These are phyloP conservation scores for Trissolcus basalis DNA, from an alignment of 1,140 invertebrate genomes.

Conservation along the genomic window DNA sequence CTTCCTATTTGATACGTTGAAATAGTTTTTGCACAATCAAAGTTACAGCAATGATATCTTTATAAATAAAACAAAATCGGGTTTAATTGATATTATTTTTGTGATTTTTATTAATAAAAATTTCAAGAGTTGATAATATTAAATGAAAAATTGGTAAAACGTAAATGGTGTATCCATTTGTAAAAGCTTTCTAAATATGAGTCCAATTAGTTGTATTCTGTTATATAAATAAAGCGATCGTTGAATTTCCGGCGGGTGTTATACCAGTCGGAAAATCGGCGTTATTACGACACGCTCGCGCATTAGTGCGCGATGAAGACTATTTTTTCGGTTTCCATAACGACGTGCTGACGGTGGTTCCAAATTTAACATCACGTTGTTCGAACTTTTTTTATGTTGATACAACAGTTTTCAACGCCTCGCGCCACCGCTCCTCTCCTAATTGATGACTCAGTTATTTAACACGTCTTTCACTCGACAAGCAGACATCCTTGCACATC, in stretches of 20 bases:
- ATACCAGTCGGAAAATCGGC: slow-evolving; percentile 16
- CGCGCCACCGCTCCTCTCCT: slow-evolving; percentile 14
- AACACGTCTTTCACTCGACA: slow-evolving; percentile 22
- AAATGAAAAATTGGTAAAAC: no score
- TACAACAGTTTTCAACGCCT: slow-evolving; percentile 50
- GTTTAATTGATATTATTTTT: neutral
- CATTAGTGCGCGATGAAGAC: neutral
- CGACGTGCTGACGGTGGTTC: slow-evolving; percentile 42
- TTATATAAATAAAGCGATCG: neutral
- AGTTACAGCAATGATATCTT: neutral
- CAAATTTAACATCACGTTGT: slow-evolving; percentile 52
- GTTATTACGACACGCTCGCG: slow-evolving; percentile 16
- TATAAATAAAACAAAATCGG: no score
- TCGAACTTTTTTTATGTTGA: slow-evolving; percentile 53
- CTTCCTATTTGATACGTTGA: neutral
- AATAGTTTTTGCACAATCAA: neutral
- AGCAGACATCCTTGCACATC: slow-evolving; percentile 15
- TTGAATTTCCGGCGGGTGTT: neutral
- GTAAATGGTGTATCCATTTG: no score
- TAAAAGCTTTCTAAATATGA: no score
- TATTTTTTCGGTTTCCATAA: slow-evolving; percentile 33
- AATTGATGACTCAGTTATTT: slow-evolving; percentile 52
- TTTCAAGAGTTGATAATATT: no score
- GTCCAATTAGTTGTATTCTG: no score
- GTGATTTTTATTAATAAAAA: neutral